A percentile compares a stretch with the other conserved stretches of the same genome.
These are phyloP conservation scores for Kryptolebias ocellatus DNA, from an alignment of 2,797 vertebrate genomes.

Conservation along the genomic window DNA sequence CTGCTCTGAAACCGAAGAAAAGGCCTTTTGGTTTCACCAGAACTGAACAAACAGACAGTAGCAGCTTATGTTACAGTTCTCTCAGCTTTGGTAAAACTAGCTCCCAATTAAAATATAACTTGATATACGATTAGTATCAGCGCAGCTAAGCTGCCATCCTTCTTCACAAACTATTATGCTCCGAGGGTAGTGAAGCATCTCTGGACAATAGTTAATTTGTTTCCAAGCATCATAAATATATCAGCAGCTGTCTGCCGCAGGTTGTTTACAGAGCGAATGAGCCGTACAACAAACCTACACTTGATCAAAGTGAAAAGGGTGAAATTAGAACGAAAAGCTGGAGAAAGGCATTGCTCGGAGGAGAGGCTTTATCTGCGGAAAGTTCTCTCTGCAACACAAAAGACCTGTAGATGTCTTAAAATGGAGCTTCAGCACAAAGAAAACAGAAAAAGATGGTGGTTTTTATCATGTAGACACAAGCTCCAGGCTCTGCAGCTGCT, in stretches of 20 bases:
- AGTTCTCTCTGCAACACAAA: conserved; percentile 40
- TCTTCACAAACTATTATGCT: not conserved
- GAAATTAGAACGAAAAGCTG: conserved; percentile 37
- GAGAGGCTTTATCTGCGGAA: conserved; percentile 27
- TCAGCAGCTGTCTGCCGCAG: conserved; percentile 39
- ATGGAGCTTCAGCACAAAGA: conserved; percentile 8
- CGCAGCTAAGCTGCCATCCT: not conserved
- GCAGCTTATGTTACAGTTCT: conserved; percentile 14
- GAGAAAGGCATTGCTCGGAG: conserved; percentile 47
- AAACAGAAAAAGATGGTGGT: conserved; percentile 8
- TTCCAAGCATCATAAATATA: conserved; percentile 29
- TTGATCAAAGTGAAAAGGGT: conserved; percentile 60
- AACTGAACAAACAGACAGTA: conserved; percentile 4
- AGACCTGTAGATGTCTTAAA: conserved; percentile 18
- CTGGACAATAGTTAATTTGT: conserved; percentile 62
- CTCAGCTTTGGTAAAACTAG: not conserved
- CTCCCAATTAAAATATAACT: not conserved
- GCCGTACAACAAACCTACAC: conserved; percentile 36
- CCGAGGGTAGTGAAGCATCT: conserved; percentile 14
- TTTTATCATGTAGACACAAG: conserved; percentile 16
- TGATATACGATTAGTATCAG: conserved; percentile 1
- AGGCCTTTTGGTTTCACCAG: conserved; percentile 2
- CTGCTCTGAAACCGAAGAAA: conserved; percentile 12
- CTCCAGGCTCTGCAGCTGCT: conserved; percentile 35
- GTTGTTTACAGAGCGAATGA: conserved; percentile 53